Evolutionary conservation across 2,113 vertebrate genomes (phyloP).

Genomic region (Brachyistius frenatus): DNA sequence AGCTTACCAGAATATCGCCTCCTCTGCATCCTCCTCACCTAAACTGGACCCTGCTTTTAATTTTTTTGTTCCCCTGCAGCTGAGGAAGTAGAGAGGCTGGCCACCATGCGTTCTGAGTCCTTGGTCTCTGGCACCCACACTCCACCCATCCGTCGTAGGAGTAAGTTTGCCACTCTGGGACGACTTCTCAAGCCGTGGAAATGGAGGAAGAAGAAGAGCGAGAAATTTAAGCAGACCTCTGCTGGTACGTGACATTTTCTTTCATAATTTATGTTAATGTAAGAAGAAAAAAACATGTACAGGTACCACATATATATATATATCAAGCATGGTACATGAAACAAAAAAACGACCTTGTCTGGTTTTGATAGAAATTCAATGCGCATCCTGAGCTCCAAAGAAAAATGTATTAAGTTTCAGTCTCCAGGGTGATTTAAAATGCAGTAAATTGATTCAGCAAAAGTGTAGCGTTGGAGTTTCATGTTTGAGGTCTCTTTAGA

Average conservation of each 20-base stretch:
- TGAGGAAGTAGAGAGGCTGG: conserved; percentile 97
- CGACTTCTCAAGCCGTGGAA: conserved; percentile 99
- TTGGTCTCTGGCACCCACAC: conserved; percentile 93
- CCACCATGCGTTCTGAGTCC: conserved; percentile 95
- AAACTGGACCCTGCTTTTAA: neutral
- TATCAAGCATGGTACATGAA: too few relatives aligned
- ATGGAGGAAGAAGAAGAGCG: conserved; percentile 99
- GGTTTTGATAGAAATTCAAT: neutral
- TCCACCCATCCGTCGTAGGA: conserved; percentile 93
- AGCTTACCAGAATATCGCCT: conserved; percentile 18
- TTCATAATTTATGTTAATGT: conserved; percentile 1
- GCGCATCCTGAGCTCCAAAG: conserved; percentile 23
- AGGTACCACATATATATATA: neutral
- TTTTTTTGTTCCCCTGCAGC: conserved; percentile 78
- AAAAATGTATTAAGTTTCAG: conserved; percentile 8
- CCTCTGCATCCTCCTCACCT: conserved; percentile 39
- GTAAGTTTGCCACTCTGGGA: conserved; percentile 95
- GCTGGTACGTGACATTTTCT: conserved; percentile 86
- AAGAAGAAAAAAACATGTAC: neutral
- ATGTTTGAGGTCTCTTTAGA: conserved; percentile 55
- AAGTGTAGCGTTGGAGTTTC: conserved; percentile 55
- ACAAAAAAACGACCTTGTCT: neutral
- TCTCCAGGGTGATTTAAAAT: conserved; percentile 54
- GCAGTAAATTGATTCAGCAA: conserved; percentile 65
- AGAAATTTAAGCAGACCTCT: conserved; percentile 98